Evolutionary conservation across 1,140 invertebrate species (phyloP).

Genomic region (Orchestia grillus): DNA sequence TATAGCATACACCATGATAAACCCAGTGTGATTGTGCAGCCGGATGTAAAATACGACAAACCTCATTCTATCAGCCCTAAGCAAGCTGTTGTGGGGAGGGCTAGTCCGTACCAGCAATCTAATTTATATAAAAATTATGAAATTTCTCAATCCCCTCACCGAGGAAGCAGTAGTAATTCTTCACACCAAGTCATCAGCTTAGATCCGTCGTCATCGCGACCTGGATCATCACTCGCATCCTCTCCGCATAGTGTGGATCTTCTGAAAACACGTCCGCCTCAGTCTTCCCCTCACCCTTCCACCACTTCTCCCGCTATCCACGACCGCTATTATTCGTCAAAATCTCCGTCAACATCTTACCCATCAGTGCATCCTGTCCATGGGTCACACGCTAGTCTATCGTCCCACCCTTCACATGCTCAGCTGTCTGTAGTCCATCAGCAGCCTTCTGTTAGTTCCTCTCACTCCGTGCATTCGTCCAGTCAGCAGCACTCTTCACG

Average conservation of each 20-base stretch:
- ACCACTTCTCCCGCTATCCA: conserved; percentile 68
- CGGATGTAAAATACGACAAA: conserved; percentile 67
- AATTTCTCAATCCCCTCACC: conserved; percentile 59
- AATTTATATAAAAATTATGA: conserved; percentile 67
- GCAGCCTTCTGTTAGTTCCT: conserved; percentile 59
- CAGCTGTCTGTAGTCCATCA: conserved; percentile 42
- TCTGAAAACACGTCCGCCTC: conserved; percentile 70
- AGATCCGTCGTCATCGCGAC: conserved; percentile 9
- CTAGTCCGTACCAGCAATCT: conserved; percentile 63
- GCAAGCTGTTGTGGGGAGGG: conserved; percentile 62
- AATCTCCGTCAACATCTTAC: conserved; percentile 47
- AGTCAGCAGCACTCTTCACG: neutral
- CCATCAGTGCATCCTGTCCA: neutral
- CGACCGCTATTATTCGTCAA: conserved; percentile 62
- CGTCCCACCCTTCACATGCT: conserved; percentile 10
- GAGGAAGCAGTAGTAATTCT: conserved; percentile 47
- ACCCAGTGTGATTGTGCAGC: conserved; percentile 66
- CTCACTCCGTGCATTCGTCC: conserved; percentile 48
- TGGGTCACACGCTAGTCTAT: conserved; percentile 18
- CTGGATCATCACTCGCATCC: conserved; percentile 55
- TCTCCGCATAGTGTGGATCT: conserved; percentile 64
- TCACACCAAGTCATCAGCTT: conserved; percentile 39
- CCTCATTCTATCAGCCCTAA: conserved; percentile 67
- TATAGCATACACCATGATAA: conserved; percentile 62
- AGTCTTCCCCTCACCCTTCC: conserved; percentile 70